phyloP scores from a whole-genome alignment of 2,113 vertebrate species.

The Pelecanus crispus region DNA sequence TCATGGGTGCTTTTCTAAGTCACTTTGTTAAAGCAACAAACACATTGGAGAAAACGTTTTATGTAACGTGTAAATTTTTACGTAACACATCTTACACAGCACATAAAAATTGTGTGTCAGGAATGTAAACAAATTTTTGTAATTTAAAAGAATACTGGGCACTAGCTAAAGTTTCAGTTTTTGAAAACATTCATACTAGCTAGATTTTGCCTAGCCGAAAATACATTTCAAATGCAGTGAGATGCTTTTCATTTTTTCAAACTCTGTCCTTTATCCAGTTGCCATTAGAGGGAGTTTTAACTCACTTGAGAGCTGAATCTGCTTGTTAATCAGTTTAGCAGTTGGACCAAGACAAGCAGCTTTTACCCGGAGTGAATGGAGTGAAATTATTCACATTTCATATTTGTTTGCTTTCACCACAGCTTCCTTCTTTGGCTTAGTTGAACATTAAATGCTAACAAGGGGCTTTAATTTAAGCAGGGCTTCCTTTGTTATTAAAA shows the following conservation, averaged over 20 bases:
- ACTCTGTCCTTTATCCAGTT: neutral
- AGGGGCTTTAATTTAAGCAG: neutral
- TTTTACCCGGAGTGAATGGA: neutral
- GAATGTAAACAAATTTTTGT: neutral
- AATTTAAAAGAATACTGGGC: neutral
- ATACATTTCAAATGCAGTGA: neutral
- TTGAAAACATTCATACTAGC: neutral
- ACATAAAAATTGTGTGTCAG: neutral
- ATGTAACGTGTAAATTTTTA: fast-evolving
- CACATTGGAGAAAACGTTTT: neutral
- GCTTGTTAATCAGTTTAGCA: neutral
- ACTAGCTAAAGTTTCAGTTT: neutral
- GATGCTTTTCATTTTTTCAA: neutral
- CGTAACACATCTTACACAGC: neutral
- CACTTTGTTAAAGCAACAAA: neutral
- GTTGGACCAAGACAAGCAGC: neutral
- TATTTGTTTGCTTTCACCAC: neutral
- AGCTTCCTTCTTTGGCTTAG: neutral
- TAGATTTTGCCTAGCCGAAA: neutral
- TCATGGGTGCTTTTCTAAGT: neutral
- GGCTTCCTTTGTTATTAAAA: neutral
- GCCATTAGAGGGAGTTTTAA: slow-evolving; percentile 47
- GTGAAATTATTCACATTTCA: neutral
- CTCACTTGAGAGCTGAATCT: neutral
- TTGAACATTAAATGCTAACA: neutral